Evolutionary conservation across 1,140 invertebrate genomes (phyloP).

Genomic region (Bombus pascuorum): DNA sequence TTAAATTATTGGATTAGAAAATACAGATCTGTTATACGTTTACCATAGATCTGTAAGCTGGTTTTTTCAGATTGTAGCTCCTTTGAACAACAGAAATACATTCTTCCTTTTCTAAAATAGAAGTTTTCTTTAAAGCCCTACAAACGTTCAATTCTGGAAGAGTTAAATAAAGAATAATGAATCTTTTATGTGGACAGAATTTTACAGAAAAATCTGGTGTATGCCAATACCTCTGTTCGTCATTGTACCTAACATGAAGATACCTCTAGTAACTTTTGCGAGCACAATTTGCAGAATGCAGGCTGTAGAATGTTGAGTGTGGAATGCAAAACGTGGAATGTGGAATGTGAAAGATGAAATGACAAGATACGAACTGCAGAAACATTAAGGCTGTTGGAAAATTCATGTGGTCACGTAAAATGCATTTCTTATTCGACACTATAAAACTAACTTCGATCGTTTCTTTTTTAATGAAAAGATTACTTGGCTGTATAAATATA

Average conservation of each 20-base stretch:
- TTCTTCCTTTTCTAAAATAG: too few species aligned
- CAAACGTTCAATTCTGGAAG: too few species aligned
- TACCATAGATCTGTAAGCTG: too few species aligned
- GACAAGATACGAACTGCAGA: background rate
- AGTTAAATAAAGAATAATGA: too few species aligned
- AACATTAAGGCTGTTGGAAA: background rate
- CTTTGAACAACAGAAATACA: too few species aligned
- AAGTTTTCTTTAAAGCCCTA: too few species aligned
- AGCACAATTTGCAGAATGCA: background rate
- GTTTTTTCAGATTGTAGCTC: too few species aligned
- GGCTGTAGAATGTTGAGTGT: background rate
- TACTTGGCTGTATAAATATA: too few species aligned
- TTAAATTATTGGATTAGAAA: too few species aligned
- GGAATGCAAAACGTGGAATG: background rate
- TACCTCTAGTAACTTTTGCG: background rate
- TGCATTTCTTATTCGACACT: background rate
- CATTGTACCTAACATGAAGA: background rate
- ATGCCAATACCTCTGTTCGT: background rate
- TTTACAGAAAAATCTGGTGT: background rate
- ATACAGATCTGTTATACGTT: too few species aligned
- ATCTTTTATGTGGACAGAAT: background rate
- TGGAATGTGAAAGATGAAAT: slow-evolving; percentile 6
- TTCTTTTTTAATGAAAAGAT: background rate
- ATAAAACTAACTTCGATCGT: background rate
- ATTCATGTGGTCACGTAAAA: background rate